Conservation (phyloP, 2,113 vertebrate species). For the Corvus hawaiiensis region DNA sequence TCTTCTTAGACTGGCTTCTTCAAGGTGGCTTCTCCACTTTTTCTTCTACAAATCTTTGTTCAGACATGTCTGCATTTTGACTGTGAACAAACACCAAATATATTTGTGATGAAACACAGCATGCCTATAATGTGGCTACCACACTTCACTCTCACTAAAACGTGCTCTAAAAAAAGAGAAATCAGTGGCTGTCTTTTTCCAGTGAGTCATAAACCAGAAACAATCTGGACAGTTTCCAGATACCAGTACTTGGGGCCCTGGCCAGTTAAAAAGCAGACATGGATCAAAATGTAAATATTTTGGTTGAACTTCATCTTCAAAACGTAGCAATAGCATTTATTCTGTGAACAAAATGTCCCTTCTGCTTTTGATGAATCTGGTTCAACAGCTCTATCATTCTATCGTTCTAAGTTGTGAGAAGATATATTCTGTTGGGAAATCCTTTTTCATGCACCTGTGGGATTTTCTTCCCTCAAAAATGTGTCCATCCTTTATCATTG, state of each 20-base stretch:
- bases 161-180: background rate
- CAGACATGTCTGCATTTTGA: background rate
- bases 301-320: background rate
- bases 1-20: background rate
- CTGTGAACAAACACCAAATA: background rate
- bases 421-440: background rate
- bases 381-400: background rate
- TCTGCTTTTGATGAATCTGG: background rate
- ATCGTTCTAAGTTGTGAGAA: background rate
- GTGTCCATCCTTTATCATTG: background rate
- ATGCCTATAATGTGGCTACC: background rate
- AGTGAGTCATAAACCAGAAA: background rate
- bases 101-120: background rate
- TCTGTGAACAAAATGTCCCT: background rate
- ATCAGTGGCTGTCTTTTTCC: background rate
- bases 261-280: background rate
- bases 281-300: constrained; percentile 4
- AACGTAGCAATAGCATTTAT: background rate
- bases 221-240: background rate
- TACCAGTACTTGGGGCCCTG: background rate
- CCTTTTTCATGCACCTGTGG: background rate
- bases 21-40: background rate
- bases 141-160: background rate
- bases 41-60: background rate
- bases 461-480: background rate